Evolutionary conservation across 2,888 invertebrate species (phyloP).

Genomic region (Lysandra bellargus): DNA sequence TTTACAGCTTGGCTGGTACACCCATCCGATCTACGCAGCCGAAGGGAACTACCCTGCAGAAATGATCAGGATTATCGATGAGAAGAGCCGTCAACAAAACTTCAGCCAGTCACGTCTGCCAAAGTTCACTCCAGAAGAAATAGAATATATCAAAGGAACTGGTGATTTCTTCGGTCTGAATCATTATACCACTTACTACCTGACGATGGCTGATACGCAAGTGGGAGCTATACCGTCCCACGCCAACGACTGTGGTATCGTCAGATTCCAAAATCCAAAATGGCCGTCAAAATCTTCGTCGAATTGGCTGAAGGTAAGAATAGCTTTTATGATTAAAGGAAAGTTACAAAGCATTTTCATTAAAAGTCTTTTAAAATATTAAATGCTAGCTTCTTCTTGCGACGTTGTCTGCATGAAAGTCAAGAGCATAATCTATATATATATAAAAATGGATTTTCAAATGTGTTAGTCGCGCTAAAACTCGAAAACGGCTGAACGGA

Average conservation of each 20-base stretch:
- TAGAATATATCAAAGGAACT: constrained; percentile 66
- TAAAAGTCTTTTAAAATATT: too few species aligned
- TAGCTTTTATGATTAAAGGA: background rate
- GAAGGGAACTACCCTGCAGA: constrained; percentile 81
- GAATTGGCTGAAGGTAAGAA: constrained; percentile 80
- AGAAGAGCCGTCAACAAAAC: constrained; percentile 77
- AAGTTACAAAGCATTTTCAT: too few species aligned
- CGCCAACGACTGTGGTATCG: constrained; percentile 82
- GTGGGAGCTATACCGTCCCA: constrained; percentile 78
- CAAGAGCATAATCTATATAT: too few species aligned
- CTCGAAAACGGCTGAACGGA: too few species aligned
- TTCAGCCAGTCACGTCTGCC: constrained; percentile 80
- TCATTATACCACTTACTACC: constrained; percentile 73
- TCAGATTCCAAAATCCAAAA: constrained; percentile 75
- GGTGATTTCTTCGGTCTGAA: constrained; percentile 77
- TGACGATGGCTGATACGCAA: constrained; percentile 66
- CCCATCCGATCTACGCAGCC: constrained; percentile 75
- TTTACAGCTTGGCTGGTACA: constrained; percentile 77
- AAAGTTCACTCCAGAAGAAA: constrained; percentile 75
- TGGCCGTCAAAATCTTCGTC: constrained; percentile 83
- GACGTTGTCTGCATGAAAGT: too few species aligned
- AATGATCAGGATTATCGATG: constrained; percentile 75
- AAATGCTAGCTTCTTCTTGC: too few species aligned
- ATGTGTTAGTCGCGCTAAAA: too few species aligned
- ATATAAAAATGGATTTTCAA: too few species aligned